phyloP scores from a whole-genome alignment of 2,888 invertebrate species.

The Cotesia congregata region DNA sequence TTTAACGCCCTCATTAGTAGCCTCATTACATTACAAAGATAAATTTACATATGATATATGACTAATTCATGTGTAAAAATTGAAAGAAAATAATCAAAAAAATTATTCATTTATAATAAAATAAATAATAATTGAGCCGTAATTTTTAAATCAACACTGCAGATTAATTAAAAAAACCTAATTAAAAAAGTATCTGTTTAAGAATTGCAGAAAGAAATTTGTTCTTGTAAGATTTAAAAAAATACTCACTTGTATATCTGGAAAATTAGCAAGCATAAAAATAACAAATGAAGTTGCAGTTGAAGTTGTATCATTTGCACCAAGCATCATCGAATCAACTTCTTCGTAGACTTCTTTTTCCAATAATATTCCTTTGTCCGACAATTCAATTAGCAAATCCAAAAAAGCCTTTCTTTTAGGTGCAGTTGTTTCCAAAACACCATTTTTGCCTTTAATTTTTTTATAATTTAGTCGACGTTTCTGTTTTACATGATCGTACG shows the following conservation, averaged over 20 bases:
- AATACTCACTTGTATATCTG: constrained; percentile 53
- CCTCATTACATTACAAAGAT: too few relatives aligned
- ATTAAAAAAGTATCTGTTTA: too few relatives aligned
- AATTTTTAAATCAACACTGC: too few relatives aligned
- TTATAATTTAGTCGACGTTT: neutral
- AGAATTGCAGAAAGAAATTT: too few relatives aligned
- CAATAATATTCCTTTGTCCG: constrained; percentile 72
- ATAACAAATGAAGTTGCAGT: constrained; percentile 50
- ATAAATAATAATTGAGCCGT: too few relatives aligned
- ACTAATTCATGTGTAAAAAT: too few relatives aligned
- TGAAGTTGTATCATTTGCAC: constrained; percentile 61
- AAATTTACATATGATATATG: too few relatives aligned
- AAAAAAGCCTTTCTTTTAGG: constrained; percentile 69
- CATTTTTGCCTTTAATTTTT: neutral
- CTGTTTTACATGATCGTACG: constrained; percentile 67
- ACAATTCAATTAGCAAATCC: constrained; percentile 71
- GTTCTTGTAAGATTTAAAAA: neutral
- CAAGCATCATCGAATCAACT: constrained; percentile 73
- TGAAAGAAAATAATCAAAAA: too few relatives aligned
- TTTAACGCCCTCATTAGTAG: too few relatives aligned
- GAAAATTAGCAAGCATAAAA: constrained; percentile 53
- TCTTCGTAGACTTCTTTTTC: constrained; percentile 74
- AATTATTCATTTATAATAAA: too few relatives aligned
- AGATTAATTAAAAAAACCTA: too few relatives aligned
- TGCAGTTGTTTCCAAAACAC: constrained; percentile 3